These are phyloP conservation scores for Clupea harengus DNA, from an alignment of 2,113 vertebrate genomes.

Conservation along the genomic window DNA sequence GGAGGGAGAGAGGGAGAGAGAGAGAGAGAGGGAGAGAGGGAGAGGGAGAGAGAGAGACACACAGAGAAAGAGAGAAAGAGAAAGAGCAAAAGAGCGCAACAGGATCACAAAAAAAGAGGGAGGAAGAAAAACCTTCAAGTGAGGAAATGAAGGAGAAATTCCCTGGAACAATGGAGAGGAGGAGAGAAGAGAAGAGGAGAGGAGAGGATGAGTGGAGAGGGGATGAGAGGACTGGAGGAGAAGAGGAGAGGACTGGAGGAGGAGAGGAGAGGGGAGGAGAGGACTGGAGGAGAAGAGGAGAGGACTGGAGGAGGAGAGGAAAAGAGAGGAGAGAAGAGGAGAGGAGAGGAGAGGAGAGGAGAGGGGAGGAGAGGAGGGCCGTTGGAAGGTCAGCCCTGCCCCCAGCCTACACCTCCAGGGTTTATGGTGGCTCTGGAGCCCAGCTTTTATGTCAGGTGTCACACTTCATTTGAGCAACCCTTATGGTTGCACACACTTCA, in stretches of 20 bases:
- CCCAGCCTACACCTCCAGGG: conserved; percentile 36
- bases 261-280: not conserved
- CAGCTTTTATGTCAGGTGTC: conserved; percentile 66
- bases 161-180: not conserved
- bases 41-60: not conserved
- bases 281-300: not conserved
- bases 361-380: not conserved
- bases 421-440: conserved; percentile 44
- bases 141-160: conserved; percentile 4
- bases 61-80: not conserved
- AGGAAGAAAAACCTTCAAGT: conserved; percentile 22
- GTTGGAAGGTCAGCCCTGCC: conserved; percentile 27
- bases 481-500: conserved; percentile 36
- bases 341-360: not conserved
- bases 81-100: not conserved
- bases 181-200: not conserved
- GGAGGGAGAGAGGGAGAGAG: not conserved
- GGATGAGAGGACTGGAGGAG: not conserved
- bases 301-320: too few species aligned
- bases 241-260: conserved; percentile 15
- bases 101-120: not conserved
- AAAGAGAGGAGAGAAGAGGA: not conserved
- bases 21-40: not conserved
- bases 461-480: conserved; percentile 64
- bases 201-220: not conserved